Evolutionary conservation across 2,113 vertebrate species (phyloP), one percentile per base, ranked within the genome.

Genomic region (Sapayoa aenigma): DNA sequence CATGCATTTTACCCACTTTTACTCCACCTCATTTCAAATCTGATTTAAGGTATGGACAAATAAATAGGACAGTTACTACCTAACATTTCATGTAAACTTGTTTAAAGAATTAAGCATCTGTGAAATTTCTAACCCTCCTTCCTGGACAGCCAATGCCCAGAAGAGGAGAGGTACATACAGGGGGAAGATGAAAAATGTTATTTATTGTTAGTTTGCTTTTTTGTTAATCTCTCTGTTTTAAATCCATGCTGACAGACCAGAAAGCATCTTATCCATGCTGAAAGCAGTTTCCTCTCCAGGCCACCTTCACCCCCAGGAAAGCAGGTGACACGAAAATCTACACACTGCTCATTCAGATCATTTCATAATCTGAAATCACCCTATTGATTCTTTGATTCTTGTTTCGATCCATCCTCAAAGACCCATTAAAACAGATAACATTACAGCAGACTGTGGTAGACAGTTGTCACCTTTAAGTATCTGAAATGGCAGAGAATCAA

Each of bases 401-500:
- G 39, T n/a, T 77, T 37, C 56, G 19, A 30, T 90, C 76, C 82
- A 93, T 56, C 56, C 50, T 94, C 76, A 89, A 93, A 90, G 68
- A 53, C 37, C 78, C 92, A 74, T 88, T 88, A 92, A 84, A 84
- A 39, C 41, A 95, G 82, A 53, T 15, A 63, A 77, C 30, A 92
- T 75, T 91, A 94, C 13, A 89, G 30, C 9, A 83, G 84, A 66
- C 66, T 71, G 62, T 5, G 9, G 41, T 22, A 96, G 94, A 78
- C 83, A 92, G 80, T 93, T 93, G 90, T 93, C 96, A 95, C 76
- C 84, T 81, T n/a, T 46, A 89, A 97, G 72, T 44, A 94, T 78
- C 55, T 94, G 72, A 97, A 96, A 94, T 81, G 85, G 91, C 90
- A 97, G 52, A 82, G 62, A 93, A 92, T 89, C 83, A 91, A 92